Percentiles rank a stretch among this genome's conserved stretches.
Evolutionary conservation across 53 echinoderm and acorn worm species (phyloP).

Genomic region (Astropecten irregularis): DNA sequence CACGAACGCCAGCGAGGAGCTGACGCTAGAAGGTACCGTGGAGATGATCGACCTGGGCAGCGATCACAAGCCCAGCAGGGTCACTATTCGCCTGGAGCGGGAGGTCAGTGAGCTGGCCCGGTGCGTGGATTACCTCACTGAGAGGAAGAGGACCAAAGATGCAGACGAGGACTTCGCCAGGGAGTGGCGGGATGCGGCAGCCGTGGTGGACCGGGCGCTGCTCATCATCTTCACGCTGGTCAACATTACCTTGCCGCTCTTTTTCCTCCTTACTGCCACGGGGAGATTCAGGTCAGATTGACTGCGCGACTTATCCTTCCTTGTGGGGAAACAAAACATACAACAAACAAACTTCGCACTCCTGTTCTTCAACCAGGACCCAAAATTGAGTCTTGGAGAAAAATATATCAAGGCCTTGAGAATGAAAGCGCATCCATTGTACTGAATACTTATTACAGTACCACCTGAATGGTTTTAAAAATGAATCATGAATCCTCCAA

Average conservation of each 20-base stretch:
- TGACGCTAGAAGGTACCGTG: constrained; percentile 53
- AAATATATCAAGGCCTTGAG: too few relatives aligned
- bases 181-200: constrained; percentile 77
- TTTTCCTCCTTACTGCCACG: constrained; percentile 61
- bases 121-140: constrained; percentile 63
- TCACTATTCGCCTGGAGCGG: constrained; percentile 58
- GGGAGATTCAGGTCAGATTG: constrained; percentile 36
- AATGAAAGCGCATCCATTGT: too few relatives aligned
- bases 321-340: too few relatives aligned
- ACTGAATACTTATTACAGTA: too few relatives aligned
- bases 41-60: constrained; percentile 57
- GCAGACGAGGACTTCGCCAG: constrained; percentile 54
- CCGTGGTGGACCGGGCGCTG: constrained; percentile 71
- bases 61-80: constrained; percentile 44
- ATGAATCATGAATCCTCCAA: too few relatives aligned
- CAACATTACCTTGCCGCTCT: constrained; percentile 60
- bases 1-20: constrained; percentile 52
- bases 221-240: constrained; percentile 68
- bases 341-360: too few relatives aligned
- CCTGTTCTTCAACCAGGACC: too few relatives aligned
- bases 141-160: constrained; percentile 62
- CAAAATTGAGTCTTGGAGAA: too few relatives aligned
- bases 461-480: too few relatives aligned
- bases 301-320: too few relatives aligned
- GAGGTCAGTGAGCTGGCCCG: constrained; percentile 52